These are phyloP conservation scores for Lerista edwardsae DNA, from an alignment of 2,797 vertebrate genomes.

Conservation along the genomic window DNA sequence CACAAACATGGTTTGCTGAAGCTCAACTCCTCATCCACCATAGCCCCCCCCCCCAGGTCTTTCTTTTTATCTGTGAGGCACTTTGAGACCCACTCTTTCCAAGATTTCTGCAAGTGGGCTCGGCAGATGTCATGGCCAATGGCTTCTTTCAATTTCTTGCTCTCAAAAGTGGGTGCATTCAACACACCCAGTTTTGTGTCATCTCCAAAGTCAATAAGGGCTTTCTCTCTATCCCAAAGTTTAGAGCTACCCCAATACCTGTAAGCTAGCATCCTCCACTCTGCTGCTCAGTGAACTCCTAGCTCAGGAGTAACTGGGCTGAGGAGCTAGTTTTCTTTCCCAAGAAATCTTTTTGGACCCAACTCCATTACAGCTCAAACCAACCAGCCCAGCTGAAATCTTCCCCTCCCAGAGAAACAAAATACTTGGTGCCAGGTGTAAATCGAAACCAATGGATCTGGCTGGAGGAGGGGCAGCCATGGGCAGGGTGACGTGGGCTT, in stretches of 20 bases:
- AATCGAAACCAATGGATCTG: neutral
- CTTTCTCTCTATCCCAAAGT: neutral
- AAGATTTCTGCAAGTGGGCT: neutral
- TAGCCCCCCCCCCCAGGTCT: too few relatives aligned
- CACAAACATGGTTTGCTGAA: too few relatives aligned
- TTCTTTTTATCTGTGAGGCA: too few relatives aligned
- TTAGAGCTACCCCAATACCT: neutral
- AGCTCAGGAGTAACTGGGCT: rapidly evolving
- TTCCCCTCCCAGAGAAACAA: neutral
- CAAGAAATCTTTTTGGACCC: neutral
- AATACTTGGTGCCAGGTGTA: neutral
- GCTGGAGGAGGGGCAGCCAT: neutral
- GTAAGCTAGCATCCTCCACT: neutral
- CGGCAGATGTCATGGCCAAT: neutral
- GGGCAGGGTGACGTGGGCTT: neutral
- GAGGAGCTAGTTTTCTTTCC: neutral
- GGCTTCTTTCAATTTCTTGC: neutral
- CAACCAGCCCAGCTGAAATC: neutral
- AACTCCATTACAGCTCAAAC: neutral
- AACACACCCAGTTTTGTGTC: neutral
- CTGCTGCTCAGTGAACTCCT: neutral
- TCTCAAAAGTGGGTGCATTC: neutral
- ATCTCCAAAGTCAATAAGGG: neutral
- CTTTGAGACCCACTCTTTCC: too few relatives aligned
- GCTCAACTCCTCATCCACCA: too few relatives aligned